phyloP scores from a whole-genome alignment of 2,888 invertebrate species.

The Drosophila barbarae region DNA sequence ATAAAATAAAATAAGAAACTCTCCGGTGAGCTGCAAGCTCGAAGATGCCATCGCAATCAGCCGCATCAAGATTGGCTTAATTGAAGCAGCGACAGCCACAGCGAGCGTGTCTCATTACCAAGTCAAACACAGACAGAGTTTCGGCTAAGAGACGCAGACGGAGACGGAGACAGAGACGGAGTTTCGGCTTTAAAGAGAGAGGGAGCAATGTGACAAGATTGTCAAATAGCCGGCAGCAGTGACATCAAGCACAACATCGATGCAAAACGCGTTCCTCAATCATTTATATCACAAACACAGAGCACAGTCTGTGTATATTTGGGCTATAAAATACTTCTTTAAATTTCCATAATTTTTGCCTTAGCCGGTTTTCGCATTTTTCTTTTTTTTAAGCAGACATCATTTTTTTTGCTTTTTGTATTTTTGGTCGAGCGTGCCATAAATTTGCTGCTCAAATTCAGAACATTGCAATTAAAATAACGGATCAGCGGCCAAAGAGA shows the following conservation, averaged over 20 bases:
- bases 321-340: conserved; percentile 34
- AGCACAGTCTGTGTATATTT: conserved; percentile 15
- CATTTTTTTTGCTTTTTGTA: conserved; percentile 17
- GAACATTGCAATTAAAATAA: conserved; percentile 56
- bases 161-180: not conserved
- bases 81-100: conserved; percentile 48
- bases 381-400: conserved; percentile 19
- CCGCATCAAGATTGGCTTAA: conserved; percentile 52
- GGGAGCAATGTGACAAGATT: conserved; percentile 66
- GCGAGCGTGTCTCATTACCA: conserved; percentile 52
- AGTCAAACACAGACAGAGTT: conserved; percentile 53
- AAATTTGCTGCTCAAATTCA: conserved; percentile 47
- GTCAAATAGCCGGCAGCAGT: conserved; percentile 59
- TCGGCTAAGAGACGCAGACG: not conserved
- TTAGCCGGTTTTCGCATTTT: conserved; percentile 33
- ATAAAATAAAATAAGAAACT: conserved; percentile 15
- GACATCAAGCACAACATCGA: conserved; percentile 52
- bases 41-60: conserved; percentile 43
- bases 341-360: conserved; percentile 40
- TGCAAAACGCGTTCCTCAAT: conserved; percentile 54
- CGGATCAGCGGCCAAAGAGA: conserved; percentile 24
- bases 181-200: conserved; percentile 23
- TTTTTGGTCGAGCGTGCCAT: conserved; percentile 37
- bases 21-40: conserved; percentile 15
- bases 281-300: conserved; percentile 15